phyloP scores from a whole-genome alignment of 2,888 invertebrate genomes.

The Dynastes grantii region DNA sequence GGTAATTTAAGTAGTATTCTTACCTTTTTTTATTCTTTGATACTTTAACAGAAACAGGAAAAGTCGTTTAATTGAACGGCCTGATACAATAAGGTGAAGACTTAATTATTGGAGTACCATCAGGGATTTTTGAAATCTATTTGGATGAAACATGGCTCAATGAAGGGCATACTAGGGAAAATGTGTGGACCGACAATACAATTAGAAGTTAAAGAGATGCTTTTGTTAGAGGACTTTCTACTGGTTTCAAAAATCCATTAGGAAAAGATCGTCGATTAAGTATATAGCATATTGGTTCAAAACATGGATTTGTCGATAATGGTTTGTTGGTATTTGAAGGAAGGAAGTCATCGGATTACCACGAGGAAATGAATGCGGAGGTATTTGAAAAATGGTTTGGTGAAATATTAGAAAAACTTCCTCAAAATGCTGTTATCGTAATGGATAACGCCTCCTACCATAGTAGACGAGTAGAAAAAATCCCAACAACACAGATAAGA shows the following conservation, averaged over 20 bases:
- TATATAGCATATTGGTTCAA: background rate
- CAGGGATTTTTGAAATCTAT: too few species aligned
- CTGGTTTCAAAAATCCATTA: background rate
- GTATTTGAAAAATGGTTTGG: slow-evolving; percentile 39
- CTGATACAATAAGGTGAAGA: too few species aligned
- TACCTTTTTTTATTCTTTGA: too few species aligned
- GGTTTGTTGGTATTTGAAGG: slow-evolving; percentile 9
- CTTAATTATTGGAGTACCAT: too few species aligned
- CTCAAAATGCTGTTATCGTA: slow-evolving; percentile 39
- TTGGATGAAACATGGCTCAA: too few species aligned
- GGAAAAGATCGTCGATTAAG: background rate
- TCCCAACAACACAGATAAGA: background rate
- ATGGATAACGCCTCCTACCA: slow-evolving; percentile 41
- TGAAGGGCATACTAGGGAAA: too few species aligned
- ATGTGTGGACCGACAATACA: too few species aligned
- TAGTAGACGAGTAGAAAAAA: slow-evolving; percentile 12
- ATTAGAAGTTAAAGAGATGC: too few species aligned
- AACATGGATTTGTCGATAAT: background rate
- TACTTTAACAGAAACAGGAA: too few species aligned
- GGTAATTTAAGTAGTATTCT: too few species aligned
- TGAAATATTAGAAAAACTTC: slow-evolving; percentile 21
- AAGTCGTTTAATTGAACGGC: too few species aligned
- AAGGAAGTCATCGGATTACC: slow-evolving; percentile 4
- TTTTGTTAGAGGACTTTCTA: too few species aligned
- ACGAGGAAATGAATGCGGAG: slow-evolving; percentile 35